Conservation (phyloP, 2,797 vertebrate genomes). For the Parauchenoglanis ngamensis region DNA sequence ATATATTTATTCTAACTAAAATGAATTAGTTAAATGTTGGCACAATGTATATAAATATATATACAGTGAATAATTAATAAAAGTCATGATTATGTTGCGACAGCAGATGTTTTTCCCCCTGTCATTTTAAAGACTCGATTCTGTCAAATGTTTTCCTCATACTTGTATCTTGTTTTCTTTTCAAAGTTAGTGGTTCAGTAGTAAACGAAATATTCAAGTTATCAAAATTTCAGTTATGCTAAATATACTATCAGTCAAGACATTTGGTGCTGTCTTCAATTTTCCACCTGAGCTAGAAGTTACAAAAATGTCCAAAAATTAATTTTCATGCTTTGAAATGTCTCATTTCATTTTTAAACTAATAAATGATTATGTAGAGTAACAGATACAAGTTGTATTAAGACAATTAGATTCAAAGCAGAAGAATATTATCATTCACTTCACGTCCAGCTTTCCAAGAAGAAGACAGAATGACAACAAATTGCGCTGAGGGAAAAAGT, state of each 20-base stretch:
- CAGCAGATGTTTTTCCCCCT: not conserved
- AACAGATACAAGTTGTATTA: not conserved
- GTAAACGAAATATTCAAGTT: not conserved
- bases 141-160: not conserved
- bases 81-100: not conserved
- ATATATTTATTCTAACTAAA: too few species aligned
- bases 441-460: not conserved
- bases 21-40: too few species aligned
- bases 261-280: not conserved
- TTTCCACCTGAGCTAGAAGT: not conserved
- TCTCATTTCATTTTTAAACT: too few species aligned
- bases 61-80: not conserved
- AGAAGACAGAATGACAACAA: conserved; percentile 10
- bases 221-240: not conserved
- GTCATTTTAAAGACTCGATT: not conserved
- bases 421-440: not conserved
- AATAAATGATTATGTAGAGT: not conserved
- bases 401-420: not conserved
- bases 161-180: not conserved
- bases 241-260: not conserved
- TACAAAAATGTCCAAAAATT: not conserved
- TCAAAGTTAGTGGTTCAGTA: not conserved
- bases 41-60: too few species aligned
- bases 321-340: not conserved
- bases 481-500: conserved; percentile 8